Evolutionary conservation across 2,888 invertebrate genomes (phyloP).

Genomic region (Volucella inanis): DNA sequence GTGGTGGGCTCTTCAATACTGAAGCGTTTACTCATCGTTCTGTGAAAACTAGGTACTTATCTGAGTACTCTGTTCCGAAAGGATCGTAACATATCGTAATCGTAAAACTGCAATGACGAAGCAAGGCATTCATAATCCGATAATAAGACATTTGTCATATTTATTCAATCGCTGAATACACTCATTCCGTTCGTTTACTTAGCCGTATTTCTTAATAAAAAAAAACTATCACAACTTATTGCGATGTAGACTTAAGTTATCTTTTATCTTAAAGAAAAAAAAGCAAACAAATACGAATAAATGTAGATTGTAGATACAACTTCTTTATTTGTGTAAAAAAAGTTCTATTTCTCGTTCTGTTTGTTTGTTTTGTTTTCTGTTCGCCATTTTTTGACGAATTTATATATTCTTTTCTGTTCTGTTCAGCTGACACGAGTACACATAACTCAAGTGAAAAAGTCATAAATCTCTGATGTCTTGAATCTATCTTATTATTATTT

Average conservation of each 20-base stretch:
- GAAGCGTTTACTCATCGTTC: no score
- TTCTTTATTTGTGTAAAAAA: not conserved
- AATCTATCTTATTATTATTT: not conserved
- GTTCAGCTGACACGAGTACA: not conserved
- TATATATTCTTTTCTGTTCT: slow-evolving; percentile 1
- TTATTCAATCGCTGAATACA: not conserved
- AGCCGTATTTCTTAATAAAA: not conserved
- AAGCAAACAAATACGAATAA: not conserved
- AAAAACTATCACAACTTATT: not conserved
- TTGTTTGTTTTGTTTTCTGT: not conserved
- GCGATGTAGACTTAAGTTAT: slow-evolving; percentile 15
- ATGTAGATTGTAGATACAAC: not conserved
- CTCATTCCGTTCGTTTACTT: not conserved
- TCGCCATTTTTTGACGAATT: slow-evolving; percentile 8
- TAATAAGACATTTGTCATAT: no score
- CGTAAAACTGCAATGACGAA: no score
- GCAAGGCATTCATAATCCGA: no score
- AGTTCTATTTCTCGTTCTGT: not conserved
- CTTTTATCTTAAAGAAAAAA: slow-evolving; percentile 3
- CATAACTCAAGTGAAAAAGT: slow-evolving; percentile 9
- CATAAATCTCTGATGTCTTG: slow-evolving; percentile 40
- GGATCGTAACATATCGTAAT: no score
- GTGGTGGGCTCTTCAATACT: no score
- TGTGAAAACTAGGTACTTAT: no score
- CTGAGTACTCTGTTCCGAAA: no score